phyloP scores from a whole-genome alignment of 2,888 invertebrate genomes.

The Nymphalis polychloros region DNA sequence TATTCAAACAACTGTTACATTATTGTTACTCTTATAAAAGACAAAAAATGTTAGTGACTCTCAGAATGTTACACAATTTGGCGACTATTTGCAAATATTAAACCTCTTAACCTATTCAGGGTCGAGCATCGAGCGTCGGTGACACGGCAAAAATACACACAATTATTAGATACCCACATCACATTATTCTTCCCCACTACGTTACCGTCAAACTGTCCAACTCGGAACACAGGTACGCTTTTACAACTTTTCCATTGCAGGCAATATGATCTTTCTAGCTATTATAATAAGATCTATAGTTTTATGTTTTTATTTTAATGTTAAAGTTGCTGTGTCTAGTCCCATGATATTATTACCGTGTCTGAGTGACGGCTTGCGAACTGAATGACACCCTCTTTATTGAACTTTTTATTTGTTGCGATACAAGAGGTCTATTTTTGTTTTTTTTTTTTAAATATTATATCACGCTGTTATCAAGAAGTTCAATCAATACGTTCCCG shows the following conservation, averaged over 20 bases:
- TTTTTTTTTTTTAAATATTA: neutral
- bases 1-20: too few species aligned
- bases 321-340: slow-evolving; percentile 40
- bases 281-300: slow-evolving; percentile 1
- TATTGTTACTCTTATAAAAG: too few species aligned
- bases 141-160: slow-evolving; percentile 23
- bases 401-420: slow-evolving; percentile 46
- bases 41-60: too few species aligned
- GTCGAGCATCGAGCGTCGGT: slow-evolving; percentile 3
- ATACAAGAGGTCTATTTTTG: neutral
- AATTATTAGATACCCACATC: slow-evolving; percentile 34
- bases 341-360: slow-evolving; percentile 61
- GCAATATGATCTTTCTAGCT: neutral
- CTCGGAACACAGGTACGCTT: slow-evolving; percentile 59
- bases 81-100: slow-evolving; percentile 7
- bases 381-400: slow-evolving; percentile 49
- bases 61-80: neutral
- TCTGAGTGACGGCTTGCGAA: slow-evolving; percentile 50
- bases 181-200: slow-evolving; percentile 35
- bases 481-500: too few species aligned
- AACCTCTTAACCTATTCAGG: neutral
- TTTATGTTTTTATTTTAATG: neutral
- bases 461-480: too few species aligned
- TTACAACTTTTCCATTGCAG: slow-evolving; percentile 14
- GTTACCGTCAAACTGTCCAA: slow-evolving; percentile 72